These are phyloP conservation scores for Sebastes trivittatus DNA, from an alignment of 2,797 vertebrate species.

Conservation along the genomic window DNA sequence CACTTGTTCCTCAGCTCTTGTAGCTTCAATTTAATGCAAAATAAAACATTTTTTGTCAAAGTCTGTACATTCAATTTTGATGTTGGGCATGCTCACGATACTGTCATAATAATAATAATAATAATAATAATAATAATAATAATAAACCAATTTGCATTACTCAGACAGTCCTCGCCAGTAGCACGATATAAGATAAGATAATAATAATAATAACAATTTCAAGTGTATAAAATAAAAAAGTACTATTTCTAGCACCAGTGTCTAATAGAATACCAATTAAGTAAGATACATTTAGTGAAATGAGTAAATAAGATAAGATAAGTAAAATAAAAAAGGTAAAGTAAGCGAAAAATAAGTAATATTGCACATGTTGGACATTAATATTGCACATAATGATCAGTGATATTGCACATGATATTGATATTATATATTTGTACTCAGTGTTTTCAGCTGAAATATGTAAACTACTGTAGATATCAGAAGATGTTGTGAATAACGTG, in stretches of 20 bases:
- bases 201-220: too few relatives aligned
- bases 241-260: too few relatives aligned
- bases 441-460: neutral
- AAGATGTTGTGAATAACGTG: neutral
- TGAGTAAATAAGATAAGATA: too few relatives aligned
- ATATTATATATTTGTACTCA: too few relatives aligned
- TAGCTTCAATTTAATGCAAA: neutral
- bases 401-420: too few relatives aligned
- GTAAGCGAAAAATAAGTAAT: too few relatives aligned
- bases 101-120: neutral
- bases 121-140: neutral
- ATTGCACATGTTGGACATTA: too few relatives aligned
- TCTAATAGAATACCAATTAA: too few relatives aligned
- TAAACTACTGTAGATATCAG: neutral
- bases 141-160: neutral
- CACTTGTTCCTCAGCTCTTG: neutral
- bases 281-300: too few relatives aligned
- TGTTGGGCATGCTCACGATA: neutral
- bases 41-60: neutral
- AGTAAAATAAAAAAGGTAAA: too few relatives aligned
- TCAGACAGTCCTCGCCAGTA: neutral
- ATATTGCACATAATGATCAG: too few relatives aligned
- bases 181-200: neutral
- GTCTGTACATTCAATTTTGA: neutral
- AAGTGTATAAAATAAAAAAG: too few relatives aligned